Evolutionary conservation across 2,888 invertebrate species (phyloP).

Genomic region (Meliscaeva auricollis): DNA sequence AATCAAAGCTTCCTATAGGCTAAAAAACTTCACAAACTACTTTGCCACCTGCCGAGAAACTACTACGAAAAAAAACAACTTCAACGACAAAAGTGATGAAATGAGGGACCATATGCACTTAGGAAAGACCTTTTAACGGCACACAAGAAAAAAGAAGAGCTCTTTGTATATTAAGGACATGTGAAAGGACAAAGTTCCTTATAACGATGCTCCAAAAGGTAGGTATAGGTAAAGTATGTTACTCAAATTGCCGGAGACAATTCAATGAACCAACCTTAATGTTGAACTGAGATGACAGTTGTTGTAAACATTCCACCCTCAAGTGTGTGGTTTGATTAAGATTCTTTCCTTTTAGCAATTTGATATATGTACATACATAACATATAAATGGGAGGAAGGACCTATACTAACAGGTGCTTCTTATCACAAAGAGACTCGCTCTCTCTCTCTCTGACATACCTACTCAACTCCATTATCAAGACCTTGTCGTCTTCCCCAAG

Average conservation of each 20-base stretch:
- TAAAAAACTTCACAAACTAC: too few relatives aligned
- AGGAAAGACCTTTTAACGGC: background rate
- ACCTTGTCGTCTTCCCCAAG: constrained; percentile 23
- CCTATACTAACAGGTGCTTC: constrained; percentile 41
- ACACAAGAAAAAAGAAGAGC: constrained; percentile 8
- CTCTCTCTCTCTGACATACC: background rate
- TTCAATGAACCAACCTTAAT: constrained; percentile 64
- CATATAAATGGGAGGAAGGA: background rate
- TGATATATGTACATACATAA: background rate
- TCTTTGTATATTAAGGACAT: background rate
- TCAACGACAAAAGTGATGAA: too few relatives aligned
- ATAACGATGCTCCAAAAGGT: constrained; percentile 36
- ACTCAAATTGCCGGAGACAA: constrained; percentile 57
- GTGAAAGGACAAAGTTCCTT: constrained; percentile 48
- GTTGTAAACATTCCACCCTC: constrained; percentile 49
- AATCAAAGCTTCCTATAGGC: too few relatives aligned
- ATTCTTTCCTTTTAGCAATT: constrained; percentile 58
- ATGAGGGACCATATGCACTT: constrained; percentile 43
- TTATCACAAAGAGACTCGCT: constrained; percentile 12
- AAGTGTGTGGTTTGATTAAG: constrained; percentile 53
- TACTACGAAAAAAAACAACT: too few relatives aligned
- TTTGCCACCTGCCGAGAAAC: too few relatives aligned
- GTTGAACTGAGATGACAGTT: constrained; percentile 52
- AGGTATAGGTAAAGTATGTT: background rate
- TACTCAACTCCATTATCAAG: background rate